Percentiles rank a stretch among this genome's conserved stretches.
These are phyloP conservation scores for mouse (Mus musculus) DNA, from an alignment of 2,113 vertebrate genomes.

Conservation along the genomic window DNA sequence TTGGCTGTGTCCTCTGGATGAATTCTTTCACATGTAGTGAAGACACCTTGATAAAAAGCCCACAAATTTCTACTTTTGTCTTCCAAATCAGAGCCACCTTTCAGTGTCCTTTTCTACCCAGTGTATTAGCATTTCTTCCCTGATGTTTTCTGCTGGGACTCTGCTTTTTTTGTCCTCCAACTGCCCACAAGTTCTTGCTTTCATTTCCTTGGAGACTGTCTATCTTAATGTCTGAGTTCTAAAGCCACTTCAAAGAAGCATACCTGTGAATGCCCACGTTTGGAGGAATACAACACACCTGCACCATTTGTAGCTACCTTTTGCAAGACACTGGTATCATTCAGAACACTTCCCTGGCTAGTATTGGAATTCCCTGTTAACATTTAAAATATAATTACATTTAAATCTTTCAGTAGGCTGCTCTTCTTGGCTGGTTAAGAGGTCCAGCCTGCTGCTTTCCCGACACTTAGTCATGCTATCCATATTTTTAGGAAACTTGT, in stretches of 20 bases:
- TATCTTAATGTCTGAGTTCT: background rate
- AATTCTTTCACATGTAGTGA: background rate
- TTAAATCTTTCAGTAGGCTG: background rate
- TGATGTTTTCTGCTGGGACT: background rate
- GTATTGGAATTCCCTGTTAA: background rate
- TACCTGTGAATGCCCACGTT: background rate
- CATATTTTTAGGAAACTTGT: background rate
- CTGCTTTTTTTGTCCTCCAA: background rate
- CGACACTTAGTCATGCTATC: background rate
- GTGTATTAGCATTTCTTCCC: background rate
- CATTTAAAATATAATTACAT: constrained; percentile 31
- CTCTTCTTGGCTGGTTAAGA: background rate
- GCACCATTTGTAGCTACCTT: background rate
- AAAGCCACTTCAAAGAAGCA: no score
- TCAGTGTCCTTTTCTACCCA: background rate
- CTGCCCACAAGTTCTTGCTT: background rate
- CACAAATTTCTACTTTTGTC: background rate
- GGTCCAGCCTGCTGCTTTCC: background rate
- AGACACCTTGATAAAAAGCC: background rate
- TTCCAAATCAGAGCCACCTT: background rate
- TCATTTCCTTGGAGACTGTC: background rate
- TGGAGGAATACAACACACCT: background rate
- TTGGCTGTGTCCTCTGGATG: background rate
- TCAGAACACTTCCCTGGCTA: background rate
- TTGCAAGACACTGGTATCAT: background rate